Base-by-base conservation (phyloP, 2,113 vertebrate genomes). In the Cebus imitator region DNA sequence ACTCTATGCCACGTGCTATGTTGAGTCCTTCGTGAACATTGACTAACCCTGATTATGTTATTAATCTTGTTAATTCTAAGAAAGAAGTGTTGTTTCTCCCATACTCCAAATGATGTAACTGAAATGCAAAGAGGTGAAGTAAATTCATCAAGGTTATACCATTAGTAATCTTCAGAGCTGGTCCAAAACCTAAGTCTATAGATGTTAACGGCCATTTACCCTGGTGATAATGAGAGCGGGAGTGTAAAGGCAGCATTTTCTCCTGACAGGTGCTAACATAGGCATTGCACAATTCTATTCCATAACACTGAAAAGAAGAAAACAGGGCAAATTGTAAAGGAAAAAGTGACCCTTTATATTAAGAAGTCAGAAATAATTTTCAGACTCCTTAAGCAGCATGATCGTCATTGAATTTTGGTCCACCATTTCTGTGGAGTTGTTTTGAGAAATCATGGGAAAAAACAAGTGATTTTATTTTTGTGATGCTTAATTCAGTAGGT, bases 401-500 rank as follows among this genome's bases (percentile, higher is more conserved):
- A 21, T 8, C n/a, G 35, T 6, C 32, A n/a, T 52, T 16, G 27
- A 23, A 9, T 25, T 8, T 18, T n/a, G 45, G 40, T 16, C 75
- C 1, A 0, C 10, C 35, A 1, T 57, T 18, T 52, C 30, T 25
- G 70, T 4, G 3, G n/a, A 72, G 11, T 27, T 81, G 61, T 93
- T 37, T 68, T 66, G 90, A 97, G 78, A 52, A 20, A 16, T 0
- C 8, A 23, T 9, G 4, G 90, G 40, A 52, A 16, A 85, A 97
- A 89, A 73, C 80, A 87, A 78, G 55, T 11, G 6, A 4, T 50
- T 48, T 17, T 27, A n/a, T 66, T 40, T 68, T 81, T 96, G 17
- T 97, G 95, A 96, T 96, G 90, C 95, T 97, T 97, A 97, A 97
- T 97, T 95, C 83, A 97, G 76, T 2, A 95, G 43, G 30, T 11